Conservation (phyloP, 2,797 vertebrate species). For the Lophura swinhoii region DNA sequence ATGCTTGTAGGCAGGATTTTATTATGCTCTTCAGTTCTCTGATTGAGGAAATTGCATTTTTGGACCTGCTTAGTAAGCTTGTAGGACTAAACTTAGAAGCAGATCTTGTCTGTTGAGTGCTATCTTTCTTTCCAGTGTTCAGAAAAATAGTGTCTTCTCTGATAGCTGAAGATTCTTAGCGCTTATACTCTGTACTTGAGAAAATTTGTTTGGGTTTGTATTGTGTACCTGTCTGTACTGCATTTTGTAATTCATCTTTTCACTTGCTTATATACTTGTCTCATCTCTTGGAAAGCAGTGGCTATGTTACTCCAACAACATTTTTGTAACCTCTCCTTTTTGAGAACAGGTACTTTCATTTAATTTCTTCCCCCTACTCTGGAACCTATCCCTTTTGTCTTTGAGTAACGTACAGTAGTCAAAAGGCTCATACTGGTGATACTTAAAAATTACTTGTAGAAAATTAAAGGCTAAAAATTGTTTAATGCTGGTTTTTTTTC, state of each 20-base stretch:
- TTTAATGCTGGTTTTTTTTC: not conserved
- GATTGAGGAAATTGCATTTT: not conserved
- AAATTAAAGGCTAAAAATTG: slow-evolving; percentile 14
- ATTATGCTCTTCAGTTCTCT: not conserved
- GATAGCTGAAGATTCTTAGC: not conserved
- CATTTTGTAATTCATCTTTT: not conserved
- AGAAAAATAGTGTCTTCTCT: not conserved
- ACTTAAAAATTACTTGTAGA: slow-evolving; percentile 21
- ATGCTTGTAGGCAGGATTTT: not conserved
- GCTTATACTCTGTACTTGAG: not conserved
- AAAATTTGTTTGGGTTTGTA: not conserved
- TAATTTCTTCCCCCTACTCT: not conserved
- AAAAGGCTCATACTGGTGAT: not conserved
- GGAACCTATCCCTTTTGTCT: not conserved
- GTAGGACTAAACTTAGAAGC: not conserved
- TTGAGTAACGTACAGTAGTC: not conserved
- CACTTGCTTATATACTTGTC: not conserved
- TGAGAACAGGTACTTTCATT: not conserved
- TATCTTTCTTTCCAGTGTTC: not conserved
- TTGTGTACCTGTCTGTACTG: not conserved
- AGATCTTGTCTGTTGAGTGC: not conserved
- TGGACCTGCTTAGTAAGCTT: not conserved
- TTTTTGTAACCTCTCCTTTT: not conserved
- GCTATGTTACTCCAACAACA: not conserved
- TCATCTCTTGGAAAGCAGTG: not conserved